Evolutionary conservation across 2,113 vertebrate species (phyloP).

Genomic region (Pluvianellus socialis): DNA sequence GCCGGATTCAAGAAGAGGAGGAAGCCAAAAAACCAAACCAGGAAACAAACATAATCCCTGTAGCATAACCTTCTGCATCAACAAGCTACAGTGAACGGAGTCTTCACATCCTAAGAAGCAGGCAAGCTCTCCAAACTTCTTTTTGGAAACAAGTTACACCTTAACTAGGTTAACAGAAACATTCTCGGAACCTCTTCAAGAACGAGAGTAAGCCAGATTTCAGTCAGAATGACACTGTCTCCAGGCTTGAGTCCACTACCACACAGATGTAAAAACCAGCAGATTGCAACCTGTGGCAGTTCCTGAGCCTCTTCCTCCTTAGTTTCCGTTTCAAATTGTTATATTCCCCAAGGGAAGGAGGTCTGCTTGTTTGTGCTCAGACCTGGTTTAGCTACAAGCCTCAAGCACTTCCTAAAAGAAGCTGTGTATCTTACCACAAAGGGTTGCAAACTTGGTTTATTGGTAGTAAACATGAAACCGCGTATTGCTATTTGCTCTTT

Average conservation of each 20-base stretch:
- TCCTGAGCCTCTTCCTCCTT: not conserved
- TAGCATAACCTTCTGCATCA: not conserved
- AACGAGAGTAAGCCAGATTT: not conserved
- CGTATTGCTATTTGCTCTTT: not conserved
- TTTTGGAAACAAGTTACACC: not conserved
- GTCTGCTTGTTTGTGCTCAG: not conserved
- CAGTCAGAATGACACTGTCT: not conserved
- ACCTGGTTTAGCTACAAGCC: not conserved
- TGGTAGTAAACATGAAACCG: not conserved
- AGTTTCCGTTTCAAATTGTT: not conserved
- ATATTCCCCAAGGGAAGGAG: not conserved
- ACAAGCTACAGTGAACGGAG: not conserved
- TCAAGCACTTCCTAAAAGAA: not conserved
- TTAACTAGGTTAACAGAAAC: not conserved
- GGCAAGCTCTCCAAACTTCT: not conserved
- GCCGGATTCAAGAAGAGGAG: not conserved
- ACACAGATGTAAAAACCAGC: not conserved
- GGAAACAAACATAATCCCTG: not conserved
- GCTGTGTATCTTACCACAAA: not conserved
- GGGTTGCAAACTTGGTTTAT: not conserved
- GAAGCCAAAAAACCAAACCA: not conserved
- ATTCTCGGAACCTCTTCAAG: not conserved
- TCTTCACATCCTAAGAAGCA: not conserved
- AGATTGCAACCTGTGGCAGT: not conserved
- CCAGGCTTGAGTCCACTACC: not conserved